These are phyloP conservation scores for Linepithema humile DNA, from an alignment of 1,140 invertebrate species.

Conservation along the genomic window DNA sequence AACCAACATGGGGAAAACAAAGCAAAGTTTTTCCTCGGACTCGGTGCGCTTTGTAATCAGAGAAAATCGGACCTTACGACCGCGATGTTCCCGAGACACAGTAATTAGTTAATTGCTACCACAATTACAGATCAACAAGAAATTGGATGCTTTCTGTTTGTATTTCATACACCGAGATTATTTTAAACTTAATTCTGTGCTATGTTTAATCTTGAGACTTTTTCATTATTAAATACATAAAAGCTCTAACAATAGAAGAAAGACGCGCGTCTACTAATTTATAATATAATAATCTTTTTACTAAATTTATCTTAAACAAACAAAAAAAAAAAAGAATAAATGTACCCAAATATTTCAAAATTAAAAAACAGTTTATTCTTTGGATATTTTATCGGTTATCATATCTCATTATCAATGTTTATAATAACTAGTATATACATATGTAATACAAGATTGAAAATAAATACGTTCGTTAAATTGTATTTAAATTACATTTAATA, in stretches of 20 bases:
- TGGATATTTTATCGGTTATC: not conserved
- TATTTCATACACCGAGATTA: not conserved
- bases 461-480: not conserved
- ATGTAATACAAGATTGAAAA: not conserved
- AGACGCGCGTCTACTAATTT: not conserved
- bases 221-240: not conserved
- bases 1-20: slow-evolving; percentile 7
- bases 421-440: not conserved
- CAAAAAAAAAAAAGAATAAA: no score
- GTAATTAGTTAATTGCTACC: slow-evolving; percentile 63
- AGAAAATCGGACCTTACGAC: slow-evolving; percentile 56
- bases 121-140: slow-evolving; percentile 11
- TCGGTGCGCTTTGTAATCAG: slow-evolving; percentile 43
- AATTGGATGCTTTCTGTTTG: slow-evolving; percentile 23
- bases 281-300: not conserved
- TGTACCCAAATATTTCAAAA: not conserved
- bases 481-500: not conserved
- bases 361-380: not conserved
- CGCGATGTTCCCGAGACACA: slow-evolving; percentile 37
- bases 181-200: not conserved
- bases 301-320: not conserved
- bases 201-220: not conserved
- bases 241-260: not conserved
- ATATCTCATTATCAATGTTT: not conserved
- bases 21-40: not conserved